phyloP scores from a whole-genome alignment of 92 coral and sea anemone genomes.

The Chrysogorgia sp. region DNA sequence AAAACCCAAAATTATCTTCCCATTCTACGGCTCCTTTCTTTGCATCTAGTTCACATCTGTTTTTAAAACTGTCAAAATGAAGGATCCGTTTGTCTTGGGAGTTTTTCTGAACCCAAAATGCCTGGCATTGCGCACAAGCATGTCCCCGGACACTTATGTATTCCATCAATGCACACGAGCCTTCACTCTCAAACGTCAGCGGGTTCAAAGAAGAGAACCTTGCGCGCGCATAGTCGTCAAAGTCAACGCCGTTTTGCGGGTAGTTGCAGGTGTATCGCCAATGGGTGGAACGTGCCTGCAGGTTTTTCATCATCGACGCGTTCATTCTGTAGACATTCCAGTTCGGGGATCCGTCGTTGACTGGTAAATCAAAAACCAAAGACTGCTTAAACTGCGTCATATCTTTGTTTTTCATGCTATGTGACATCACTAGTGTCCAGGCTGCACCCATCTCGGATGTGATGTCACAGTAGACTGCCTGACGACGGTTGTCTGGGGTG shows the following conservation, averaged over 20 bases:
- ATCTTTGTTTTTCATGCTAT: not conserved
- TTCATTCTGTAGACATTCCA: not conserved
- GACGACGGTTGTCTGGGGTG: too few species aligned
- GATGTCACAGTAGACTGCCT: conserved; percentile 12
- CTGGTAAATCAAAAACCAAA: not conserved
- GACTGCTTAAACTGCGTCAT: not conserved
- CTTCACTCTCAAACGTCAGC: not conserved
- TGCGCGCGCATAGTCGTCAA: not conserved
- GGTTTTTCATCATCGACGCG: not conserved
- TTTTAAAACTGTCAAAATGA: too few species aligned
- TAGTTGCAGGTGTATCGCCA: conserved; percentile 10
- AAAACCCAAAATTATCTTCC: too few species aligned
- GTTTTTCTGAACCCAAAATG: too few species aligned
- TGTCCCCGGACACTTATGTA: too few species aligned
- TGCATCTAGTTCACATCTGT: too few species aligned
- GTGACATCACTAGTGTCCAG: conserved; percentile 7
- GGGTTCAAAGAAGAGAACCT: not conserved
- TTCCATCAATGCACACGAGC: too few species aligned
- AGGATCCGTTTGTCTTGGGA: too few species aligned
- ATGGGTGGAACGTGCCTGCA: not conserved
- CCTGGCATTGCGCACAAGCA: too few species aligned
- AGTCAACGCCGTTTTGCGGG: not conserved
- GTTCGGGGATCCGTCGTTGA: not conserved
- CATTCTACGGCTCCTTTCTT: too few species aligned
- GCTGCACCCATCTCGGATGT: conserved; percentile 12